phyloP scores from a whole-genome alignment of 2,888 invertebrate species.

The Lamellibrachia columna region DNA sequence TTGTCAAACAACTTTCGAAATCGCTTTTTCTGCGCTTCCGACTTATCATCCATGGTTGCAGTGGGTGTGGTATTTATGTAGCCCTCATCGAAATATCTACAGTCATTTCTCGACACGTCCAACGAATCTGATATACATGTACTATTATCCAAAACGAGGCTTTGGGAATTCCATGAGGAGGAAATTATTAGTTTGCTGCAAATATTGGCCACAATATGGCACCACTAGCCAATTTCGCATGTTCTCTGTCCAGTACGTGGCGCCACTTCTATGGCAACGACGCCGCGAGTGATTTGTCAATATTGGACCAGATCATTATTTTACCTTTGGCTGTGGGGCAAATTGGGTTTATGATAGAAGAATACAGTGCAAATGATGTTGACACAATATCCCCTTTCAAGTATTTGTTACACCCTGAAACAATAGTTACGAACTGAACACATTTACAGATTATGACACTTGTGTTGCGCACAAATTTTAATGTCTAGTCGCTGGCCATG shows the following conservation, averaged over 20 bases:
- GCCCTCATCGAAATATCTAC: not conserved
- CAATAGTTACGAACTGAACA: too few species aligned
- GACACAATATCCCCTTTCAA: too few species aligned
- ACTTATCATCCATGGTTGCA: not conserved
- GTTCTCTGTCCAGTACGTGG: not conserved
- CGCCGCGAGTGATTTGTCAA: too few species aligned
- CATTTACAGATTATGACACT: too few species aligned
- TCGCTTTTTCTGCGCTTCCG: slow-evolving; percentile 22
- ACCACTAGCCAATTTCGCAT: not conserved
- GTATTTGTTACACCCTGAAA: too few species aligned
- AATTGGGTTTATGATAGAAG: too few species aligned
- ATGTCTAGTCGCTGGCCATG: too few species aligned
- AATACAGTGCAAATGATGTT: too few species aligned
- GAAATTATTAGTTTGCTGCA: not conserved
- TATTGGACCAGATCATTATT: too few species aligned
- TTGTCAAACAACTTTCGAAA: slow-evolving; percentile 34
- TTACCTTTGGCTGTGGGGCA: too few species aligned
- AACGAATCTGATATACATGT: not conserved
- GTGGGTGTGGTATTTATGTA: slow-evolving; percentile 5
- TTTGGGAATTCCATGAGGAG: slow-evolving; percentile 3
- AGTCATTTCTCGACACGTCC: not conserved
- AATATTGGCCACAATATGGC: not conserved
- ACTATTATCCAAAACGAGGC: slow-evolving; percentile 5
- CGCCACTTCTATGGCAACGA: not conserved
- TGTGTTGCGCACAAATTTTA: too few species aligned